Base-by-base conservation (phyloP, 1,140 invertebrate genomes). In the Anthonomus grandis region DNA sequence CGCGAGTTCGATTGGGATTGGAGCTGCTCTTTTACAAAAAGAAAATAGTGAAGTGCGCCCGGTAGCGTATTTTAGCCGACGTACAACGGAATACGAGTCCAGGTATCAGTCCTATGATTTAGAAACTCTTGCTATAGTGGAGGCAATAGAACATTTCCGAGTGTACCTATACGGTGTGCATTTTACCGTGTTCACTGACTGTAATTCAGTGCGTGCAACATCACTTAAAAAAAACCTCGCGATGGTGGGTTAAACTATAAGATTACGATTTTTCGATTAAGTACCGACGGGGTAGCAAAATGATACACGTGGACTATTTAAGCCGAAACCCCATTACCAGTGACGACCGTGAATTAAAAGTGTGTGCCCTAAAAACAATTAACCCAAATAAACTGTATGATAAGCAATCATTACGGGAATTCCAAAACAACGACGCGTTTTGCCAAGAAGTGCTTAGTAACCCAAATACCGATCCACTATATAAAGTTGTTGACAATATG, bases 121-220 rank as follows among this genome's bases (percentile, higher is more conserved):
- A n/a, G n/a, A n/a, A n/a, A n/a, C n/a, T n/a, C n/a, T n/a, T n/a
- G 9, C 5, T 22, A 37, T 58, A 6, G 41, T 46, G 23, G 17
- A 48, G 18, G 49, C 19, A 1, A 67, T 75, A 0, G 72, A 78
- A 63, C 66, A 74, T 46, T 82, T 52, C 18, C 8, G 49, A 19
- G 41, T 68, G 0, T 77, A 76, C 55, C 31, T 77, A 0, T 27
- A 67, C 1, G 67, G 65, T 0, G 64, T 66, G 4, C 34, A 57
- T 15, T 75, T 75, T 53, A 71, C 41, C 27, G 55, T 74, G 0
- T 27, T 73, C 0, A 75, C 70, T 5, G 74, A 76, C 59, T 69
- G 72, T 59, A 57, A 64, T 19, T 39, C 36, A 52, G 50, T 52
- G 12, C 22, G 37, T 3, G 50, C 50, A n/a, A 44, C 50, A 1